Conservation (phyloP, 2,888 invertebrate species). For the Philereme transversata region DNA sequence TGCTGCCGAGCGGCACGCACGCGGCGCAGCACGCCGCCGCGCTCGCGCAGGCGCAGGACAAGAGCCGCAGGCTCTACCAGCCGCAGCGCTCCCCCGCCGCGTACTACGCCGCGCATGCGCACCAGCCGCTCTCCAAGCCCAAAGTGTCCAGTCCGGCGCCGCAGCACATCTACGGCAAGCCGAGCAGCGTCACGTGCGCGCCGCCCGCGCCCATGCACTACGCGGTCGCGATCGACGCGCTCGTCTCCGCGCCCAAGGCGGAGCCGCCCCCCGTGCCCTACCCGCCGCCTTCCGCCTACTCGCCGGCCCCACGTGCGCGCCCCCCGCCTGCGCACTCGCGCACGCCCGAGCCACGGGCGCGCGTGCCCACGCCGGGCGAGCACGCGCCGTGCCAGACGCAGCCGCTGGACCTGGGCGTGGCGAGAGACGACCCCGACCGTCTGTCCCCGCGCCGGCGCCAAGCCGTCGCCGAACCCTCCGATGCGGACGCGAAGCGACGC, state of each 20-base stretch:
- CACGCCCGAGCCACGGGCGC: conserved; percentile 79
- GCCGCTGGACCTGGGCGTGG: conserved; percentile 90
- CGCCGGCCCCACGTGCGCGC: conserved; percentile 63
- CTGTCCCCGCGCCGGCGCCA: conserved; percentile 86
- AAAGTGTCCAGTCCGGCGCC: conserved; percentile 92
- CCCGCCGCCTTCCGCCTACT: conserved; percentile 71
- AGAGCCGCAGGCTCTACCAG: conserved; percentile 86
- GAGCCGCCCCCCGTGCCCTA: conserved; percentile 74
- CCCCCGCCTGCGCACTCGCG: conserved; percentile 84
- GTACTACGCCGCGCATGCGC: conserved; percentile 58
- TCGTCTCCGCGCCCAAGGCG: conserved; percentile 76
- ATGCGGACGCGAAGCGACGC: conserved; percentile 85
- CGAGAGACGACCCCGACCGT: conserved; percentile 85
- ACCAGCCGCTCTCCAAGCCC: conserved; percentile 81
- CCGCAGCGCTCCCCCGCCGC: conserved; percentile 85
- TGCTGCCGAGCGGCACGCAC: conserved; percentile 63
- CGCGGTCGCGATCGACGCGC: conserved; percentile 74
- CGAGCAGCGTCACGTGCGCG: conserved; percentile 76
- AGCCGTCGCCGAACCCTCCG: conserved; percentile 73
- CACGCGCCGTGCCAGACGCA: conserved; percentile 87
- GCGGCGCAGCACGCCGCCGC: conserved; percentile 63
- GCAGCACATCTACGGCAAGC: conserved; percentile 89
- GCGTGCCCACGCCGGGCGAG: conserved; percentile 65
- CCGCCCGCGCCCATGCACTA: conserved; percentile 78
- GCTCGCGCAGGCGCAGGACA: conserved; percentile 77